Percentiles rank a stretch among this genome's conserved stretches.
Evolutionary conservation across 2,113 vertebrate genomes (phyloP).

Genomic region (Panurus biarmicus): DNA sequence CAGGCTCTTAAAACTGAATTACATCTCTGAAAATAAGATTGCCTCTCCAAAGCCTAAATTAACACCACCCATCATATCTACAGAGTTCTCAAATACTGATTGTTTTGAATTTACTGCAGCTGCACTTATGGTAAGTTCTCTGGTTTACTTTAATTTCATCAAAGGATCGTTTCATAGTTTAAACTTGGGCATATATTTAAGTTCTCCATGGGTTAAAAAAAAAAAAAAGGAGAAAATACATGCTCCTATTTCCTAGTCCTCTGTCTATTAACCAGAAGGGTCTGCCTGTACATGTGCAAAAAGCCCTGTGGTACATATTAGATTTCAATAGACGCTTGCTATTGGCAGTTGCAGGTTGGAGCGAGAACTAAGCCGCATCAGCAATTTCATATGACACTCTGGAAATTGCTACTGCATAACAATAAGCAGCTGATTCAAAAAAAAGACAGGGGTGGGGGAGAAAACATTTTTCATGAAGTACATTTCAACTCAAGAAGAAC

Average conservation of each 20-base stretch:
- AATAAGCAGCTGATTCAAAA: slow-evolving; percentile 57
- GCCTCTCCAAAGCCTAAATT: neutral
- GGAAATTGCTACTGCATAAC: slow-evolving; percentile 66
- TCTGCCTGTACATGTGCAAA: neutral
- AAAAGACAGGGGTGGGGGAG: too few relatives aligned
- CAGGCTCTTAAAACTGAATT: neutral
- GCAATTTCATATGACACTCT: slow-evolving; percentile 69
- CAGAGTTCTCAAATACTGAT: neutral
- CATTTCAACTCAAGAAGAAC: neutral
- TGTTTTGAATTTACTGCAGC: neutral
- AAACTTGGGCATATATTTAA: neutral
- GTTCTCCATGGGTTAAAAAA: neutral
- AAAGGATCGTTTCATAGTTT: neutral
- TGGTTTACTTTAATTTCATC: neutral
- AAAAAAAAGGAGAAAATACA: neutral
- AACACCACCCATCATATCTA: neutral
- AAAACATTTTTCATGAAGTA: neutral
- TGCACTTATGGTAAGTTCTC: neutral
- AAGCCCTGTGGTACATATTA: neutral
- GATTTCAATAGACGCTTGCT: slow-evolving; percentile 13
- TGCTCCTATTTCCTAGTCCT: neutral
- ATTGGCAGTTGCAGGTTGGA: slow-evolving; percentile 46
- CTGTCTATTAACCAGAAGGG: neutral
- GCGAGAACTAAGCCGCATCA: slow-evolving; percentile 63
- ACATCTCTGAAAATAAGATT: neutral